These are phyloP conservation scores for Phrynocephalus forsythii DNA, from an alignment of 2,797 vertebrate species.

Conservation along the genomic window DNA sequence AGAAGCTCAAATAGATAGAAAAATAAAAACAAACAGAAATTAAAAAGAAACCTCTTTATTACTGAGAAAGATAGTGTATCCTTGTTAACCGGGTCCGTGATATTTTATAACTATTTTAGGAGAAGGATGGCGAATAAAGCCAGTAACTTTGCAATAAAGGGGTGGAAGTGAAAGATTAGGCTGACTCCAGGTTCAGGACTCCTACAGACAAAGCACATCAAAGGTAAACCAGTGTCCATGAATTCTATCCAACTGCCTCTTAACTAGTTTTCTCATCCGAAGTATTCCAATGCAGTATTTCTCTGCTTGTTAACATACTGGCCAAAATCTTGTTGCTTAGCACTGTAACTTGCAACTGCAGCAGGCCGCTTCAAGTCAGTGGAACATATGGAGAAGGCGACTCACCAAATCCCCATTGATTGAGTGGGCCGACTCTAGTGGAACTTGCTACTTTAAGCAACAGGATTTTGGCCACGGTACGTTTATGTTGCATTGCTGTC, in stretches of 20 bases:
- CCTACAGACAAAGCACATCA: background rate
- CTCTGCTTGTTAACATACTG: background rate
- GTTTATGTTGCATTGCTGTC: background rate
- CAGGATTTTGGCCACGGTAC: too few species aligned
- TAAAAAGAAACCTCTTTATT: background rate
- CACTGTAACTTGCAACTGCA: too few species aligned
- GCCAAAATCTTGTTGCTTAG: too few species aligned
- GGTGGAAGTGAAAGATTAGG: constrained; percentile 1
- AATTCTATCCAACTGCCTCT: background rate
- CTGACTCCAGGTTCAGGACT: background rate
- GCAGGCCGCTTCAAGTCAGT: too few species aligned
- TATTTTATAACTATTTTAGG: background rate
- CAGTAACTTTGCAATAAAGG: background rate
- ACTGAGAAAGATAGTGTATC: background rate
- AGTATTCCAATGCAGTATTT: background rate
- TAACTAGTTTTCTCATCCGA: background rate
- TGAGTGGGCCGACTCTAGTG: too few species aligned
- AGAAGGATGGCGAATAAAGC: background rate
- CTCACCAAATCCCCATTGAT: too few species aligned
- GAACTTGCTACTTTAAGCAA: too few species aligned
- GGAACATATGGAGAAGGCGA: too few species aligned
- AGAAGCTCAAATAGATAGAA: background rate
- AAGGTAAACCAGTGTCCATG: background rate
- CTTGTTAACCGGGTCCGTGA: background rate
- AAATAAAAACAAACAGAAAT: background rate